Percentiles rank a stretch among this genome's conserved stretches.
These are phyloP conservation scores for Cecropterus lyciades DNA, from an alignment of 1,140 invertebrate species.

Conservation along the genomic window DNA sequence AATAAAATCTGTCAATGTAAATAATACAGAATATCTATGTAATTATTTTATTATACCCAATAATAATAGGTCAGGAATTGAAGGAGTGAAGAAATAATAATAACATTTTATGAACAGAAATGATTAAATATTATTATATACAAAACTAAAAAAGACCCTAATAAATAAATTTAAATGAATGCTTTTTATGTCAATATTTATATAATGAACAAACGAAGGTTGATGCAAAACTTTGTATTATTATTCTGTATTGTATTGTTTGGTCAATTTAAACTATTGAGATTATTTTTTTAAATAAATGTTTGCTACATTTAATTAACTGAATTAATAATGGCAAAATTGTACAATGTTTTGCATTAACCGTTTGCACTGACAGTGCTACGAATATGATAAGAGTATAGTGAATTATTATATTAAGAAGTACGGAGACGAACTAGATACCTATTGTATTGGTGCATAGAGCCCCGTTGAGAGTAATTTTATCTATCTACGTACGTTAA, in stretches of 20 bases:
- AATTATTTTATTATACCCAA: constrained; percentile 5
- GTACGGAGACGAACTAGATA: constrained; percentile 37
- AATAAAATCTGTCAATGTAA: neutral
- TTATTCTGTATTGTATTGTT: too few species aligned
- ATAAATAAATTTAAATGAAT: too few species aligned
- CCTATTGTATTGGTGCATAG: constrained; percentile 63
- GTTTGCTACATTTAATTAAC: too few species aligned
- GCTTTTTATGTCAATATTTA: too few species aligned
- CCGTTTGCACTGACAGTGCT: constrained; percentile 13
- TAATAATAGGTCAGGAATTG: constrained; percentile 53
- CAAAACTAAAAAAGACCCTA: neutral
- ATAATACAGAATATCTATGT: neutral
- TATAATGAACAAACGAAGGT: too few species aligned
- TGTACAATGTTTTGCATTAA: constrained; percentile 10
- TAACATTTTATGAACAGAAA: constrained; percentile 22
- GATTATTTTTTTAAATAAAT: neutral
- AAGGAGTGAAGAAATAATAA: constrained; percentile 41
- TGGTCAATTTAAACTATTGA: neutral
- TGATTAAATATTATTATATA: constrained; percentile 16
- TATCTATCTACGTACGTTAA: constrained; percentile 46
- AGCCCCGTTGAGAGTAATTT: constrained; percentile 38
- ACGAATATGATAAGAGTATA: constrained; percentile 27
- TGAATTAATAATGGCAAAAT: too few species aligned
- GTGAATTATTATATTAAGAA: constrained; percentile 23
- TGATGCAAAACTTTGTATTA: too few species aligned